These are phyloP conservation scores for Petrocephalus sullivani DNA, from an alignment of 2,797 vertebrate genomes.

Conservation along the genomic window DNA sequence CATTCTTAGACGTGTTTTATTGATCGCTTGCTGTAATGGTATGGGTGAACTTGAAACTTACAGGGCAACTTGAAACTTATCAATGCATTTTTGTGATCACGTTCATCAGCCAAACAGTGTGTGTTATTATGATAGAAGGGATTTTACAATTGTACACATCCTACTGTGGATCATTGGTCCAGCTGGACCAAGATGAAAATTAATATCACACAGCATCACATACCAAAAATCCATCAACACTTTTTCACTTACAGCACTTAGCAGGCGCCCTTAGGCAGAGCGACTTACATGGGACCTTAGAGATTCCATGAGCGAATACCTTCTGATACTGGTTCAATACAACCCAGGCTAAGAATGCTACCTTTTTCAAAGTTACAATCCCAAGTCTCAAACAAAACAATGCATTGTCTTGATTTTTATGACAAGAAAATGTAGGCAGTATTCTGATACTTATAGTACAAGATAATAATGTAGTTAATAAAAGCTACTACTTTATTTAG, in stretches of 20 bases:
- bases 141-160: background rate
- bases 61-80: background rate
- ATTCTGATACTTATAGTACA: background rate
- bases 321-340: too few species aligned
- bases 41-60: background rate
- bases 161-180: background rate
- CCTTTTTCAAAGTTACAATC: background rate
- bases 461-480: background rate
- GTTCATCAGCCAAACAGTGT: background rate
- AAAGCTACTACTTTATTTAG: background rate
- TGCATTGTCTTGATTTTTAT: background rate
- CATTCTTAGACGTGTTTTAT: background rate
- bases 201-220: background rate
- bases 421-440: background rate
- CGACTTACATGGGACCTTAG: too few species aligned
- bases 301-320: too few species aligned
- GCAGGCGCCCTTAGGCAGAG: too few species aligned
- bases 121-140: background rate
- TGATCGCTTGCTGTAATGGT: background rate
- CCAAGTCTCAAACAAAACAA: background rate
- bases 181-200: background rate
- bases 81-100: background rate
- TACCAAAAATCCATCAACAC: background rate
- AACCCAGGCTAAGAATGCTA: too few species aligned
- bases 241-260: background rate